Percentiles rank a stretch among this genome's conserved stretches.
phyloP scores from a whole-genome alignment of 2,888 invertebrate species.

The Psylliodes chrysocephalus region DNA sequence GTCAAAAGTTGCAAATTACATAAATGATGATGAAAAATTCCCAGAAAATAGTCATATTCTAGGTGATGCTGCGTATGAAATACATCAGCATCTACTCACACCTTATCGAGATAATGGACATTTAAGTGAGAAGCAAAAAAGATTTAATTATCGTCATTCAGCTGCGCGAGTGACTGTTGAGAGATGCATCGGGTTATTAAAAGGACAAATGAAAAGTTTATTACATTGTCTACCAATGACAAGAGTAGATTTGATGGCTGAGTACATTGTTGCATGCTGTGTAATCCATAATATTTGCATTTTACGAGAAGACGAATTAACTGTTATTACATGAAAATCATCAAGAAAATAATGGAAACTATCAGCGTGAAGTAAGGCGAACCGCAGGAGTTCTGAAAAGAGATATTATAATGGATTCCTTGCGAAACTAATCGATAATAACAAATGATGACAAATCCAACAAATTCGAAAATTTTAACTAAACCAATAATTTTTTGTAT shows the following conservation, averaged over 20 bases:
- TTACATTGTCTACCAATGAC: constrained; percentile 31
- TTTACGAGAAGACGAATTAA: constrained; percentile 22
- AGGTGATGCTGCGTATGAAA: constrained; percentile 36
- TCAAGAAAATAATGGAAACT: constrained; percentile 20
- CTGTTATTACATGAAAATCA: constrained; percentile 18
- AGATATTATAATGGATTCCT: constrained; percentile 19
- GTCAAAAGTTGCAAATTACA: constrained; percentile 41
- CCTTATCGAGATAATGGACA: constrained; percentile 37
- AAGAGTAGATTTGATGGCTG: constrained; percentile 32
- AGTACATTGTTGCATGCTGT: constrained; percentile 28
- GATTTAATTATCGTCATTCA: constrained; percentile 28
- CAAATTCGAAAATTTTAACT: no score
- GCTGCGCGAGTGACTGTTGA: constrained; percentile 25
- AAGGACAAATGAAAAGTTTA: constrained; percentile 29
- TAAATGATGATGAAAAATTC: constrained; percentile 33
- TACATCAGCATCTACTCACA: constrained; percentile 23
- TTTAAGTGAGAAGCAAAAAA: constrained; percentile 24
- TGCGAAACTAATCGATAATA: constrained; percentile 6
- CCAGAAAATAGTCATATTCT: constrained; percentile 33
- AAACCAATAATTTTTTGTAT: no score
- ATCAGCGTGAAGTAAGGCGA: constrained; percentile 15
- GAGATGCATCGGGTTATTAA: constrained; percentile 32
- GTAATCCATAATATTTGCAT: constrained; percentile 26
- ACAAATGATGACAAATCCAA: no score
- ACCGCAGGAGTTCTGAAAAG: constrained; percentile 19